Evolutionary conservation across 2,113 vertebrate genomes (phyloP).

Genomic region (Gila orcuttii): DNA sequence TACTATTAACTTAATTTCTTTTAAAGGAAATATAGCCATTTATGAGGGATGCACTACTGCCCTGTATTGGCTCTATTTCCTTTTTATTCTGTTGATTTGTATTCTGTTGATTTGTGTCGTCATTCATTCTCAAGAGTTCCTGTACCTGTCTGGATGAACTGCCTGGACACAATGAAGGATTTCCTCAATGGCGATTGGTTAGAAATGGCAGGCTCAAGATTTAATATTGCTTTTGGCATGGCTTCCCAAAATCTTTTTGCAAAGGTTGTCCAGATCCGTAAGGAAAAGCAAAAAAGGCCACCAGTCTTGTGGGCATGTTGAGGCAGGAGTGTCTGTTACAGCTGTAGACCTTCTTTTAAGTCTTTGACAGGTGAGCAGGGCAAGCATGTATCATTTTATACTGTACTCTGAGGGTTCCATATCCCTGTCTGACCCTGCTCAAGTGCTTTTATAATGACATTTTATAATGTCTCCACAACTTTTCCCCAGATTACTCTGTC

Average conservation of each 20-base stretch:
- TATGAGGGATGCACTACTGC: neutral
- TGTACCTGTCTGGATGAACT: neutral
- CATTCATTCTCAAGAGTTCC: neutral
- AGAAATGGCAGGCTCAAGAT: conserved; percentile 15
- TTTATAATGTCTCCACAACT: neutral
- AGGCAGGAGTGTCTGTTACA: neutral
- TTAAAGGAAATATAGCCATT: neutral
- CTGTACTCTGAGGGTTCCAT: conserved; percentile 1
- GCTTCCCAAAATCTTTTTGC: conserved; percentile 10
- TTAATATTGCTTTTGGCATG: neutral
- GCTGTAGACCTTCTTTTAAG: neutral
- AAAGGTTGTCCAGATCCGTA: conserved; percentile 26
- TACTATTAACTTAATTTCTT: neutral
- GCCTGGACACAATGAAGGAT: neutral
- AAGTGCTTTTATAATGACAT: conserved; percentile 30
- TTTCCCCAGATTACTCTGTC: neutral
- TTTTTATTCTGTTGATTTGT: conserved; percentile 9
- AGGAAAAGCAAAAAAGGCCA: conserved; percentile 16
- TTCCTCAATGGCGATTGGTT: neutral
- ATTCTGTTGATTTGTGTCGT: neutral
- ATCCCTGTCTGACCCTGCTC: conserved; percentile 20
- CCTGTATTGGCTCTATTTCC: neutral
- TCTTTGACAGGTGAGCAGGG: conserved; percentile 25
- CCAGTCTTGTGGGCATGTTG: neutral
- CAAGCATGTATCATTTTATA: conserved; percentile 15